Evolutionary conservation across 2,888 invertebrate species (phyloP).

Genomic region (Pyrgus malvae): DNA sequence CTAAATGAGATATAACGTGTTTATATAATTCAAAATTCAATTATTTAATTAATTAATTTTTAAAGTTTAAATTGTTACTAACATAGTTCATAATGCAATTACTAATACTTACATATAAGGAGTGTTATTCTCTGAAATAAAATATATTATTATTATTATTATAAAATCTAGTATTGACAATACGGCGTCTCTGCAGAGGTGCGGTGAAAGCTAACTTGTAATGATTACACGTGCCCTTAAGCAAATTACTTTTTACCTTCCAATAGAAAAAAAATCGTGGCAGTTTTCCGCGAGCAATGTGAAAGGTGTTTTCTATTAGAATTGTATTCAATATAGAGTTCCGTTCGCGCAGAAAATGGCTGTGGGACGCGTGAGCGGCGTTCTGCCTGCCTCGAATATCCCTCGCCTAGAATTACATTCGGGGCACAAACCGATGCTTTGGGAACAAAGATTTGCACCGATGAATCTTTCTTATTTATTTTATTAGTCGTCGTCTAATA

Average conservation of each 20-base stretch:
- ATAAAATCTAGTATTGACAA: too few relatives aligned
- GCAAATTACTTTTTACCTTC: neutral
- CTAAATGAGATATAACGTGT: too few relatives aligned
- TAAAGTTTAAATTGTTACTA: too few relatives aligned
- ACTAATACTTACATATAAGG: too few relatives aligned
- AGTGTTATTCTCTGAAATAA: too few relatives aligned
- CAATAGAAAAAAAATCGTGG: slow-evolving; percentile 5
- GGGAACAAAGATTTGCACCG: slow-evolving; percentile 18
- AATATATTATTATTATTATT: too few relatives aligned
- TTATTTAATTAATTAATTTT: too few relatives aligned
- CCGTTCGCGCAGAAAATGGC: slow-evolving; percentile 72
- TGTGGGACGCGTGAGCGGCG: slow-evolving; percentile 56
- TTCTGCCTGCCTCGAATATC: slow-evolving; percentile 30
- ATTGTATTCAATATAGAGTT: slow-evolving; percentile 70
- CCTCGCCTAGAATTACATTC: slow-evolving; percentile 31
- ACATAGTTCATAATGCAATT: too few relatives aligned
- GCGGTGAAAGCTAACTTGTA: too few relatives aligned
- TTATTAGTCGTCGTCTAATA: neutral
- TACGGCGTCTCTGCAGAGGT: too few relatives aligned
- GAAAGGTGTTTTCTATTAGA: slow-evolving; percentile 55
- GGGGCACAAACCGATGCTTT: slow-evolving; percentile 16
- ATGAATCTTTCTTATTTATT: slow-evolving; percentile 8
- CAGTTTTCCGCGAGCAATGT: slow-evolving; percentile 36
- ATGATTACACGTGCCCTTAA: too few relatives aligned
- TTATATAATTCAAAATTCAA: too few relatives aligned